A percentile compares a stretch with the other conserved stretches of the same genome.
phyloP scores from a whole-genome alignment of 2,888 invertebrate species.

The Limenitis arthemis region DNA sequence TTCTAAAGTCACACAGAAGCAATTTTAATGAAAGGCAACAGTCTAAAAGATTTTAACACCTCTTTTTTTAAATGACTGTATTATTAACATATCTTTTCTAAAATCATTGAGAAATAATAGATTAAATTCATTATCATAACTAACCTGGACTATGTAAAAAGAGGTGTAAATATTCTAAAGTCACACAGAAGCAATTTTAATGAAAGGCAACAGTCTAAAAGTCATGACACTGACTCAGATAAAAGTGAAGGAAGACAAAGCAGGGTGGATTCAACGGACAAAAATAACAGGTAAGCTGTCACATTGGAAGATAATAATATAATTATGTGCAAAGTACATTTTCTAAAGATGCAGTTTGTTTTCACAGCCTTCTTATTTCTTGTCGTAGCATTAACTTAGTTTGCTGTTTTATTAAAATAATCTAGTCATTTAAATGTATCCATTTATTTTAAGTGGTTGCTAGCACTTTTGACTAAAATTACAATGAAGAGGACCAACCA shows the following conservation, averaged over 20 bases:
- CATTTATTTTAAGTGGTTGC: too few relatives aligned
- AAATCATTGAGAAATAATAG: slow-evolving; percentile 22
- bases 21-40: neutral
- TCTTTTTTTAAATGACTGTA: slow-evolving; percentile 39
- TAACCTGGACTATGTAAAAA: slow-evolving; percentile 1
- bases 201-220: neutral
- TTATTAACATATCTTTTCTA: slow-evolving; percentile 52
- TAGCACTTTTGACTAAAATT: too few relatives aligned
- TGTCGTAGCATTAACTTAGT: too few relatives aligned
- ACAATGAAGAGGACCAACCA: neutral
- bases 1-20: slow-evolving; percentile 4
- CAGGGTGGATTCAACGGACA: slow-evolving; percentile 3
- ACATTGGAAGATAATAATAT: too few relatives aligned
- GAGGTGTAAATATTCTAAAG: slow-evolving; percentile 22
- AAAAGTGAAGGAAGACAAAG: neutral
- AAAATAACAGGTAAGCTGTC: slow-evolving; percentile 12
- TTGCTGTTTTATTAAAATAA: too few relatives aligned
- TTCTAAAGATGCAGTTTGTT: too few relatives aligned
- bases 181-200: neutral
- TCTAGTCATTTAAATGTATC: too few relatives aligned
- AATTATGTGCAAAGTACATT: too few relatives aligned
- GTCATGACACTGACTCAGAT: slow-evolving; percentile 1
- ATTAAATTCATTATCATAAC: too few relatives aligned
- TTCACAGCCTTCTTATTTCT: too few relatives aligned
- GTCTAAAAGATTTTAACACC: too few relatives aligned